Evolutionary conservation across 2,113 vertebrate genomes (phyloP).

Genomic region (Hystrix cristata): DNA sequence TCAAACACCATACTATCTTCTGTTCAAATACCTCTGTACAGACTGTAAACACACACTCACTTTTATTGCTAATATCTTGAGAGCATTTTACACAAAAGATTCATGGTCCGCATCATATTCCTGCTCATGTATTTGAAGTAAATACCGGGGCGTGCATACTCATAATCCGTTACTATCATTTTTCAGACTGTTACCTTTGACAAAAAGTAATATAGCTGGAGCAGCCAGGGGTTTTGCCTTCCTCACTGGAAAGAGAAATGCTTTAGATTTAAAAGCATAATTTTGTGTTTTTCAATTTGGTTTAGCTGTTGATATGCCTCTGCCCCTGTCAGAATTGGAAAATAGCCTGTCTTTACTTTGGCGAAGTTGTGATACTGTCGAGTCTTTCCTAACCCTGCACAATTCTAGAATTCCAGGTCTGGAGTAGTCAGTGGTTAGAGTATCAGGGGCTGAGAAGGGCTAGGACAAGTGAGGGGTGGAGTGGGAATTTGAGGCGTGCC

Average conservation of each 20-base stretch:
- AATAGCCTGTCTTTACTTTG: background rate
- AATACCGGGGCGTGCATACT: background rate
- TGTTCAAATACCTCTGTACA: slow-evolving; percentile 59
- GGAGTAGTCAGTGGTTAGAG: no score
- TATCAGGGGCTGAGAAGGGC: background rate
- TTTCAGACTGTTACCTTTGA: slow-evolving; percentile 34
- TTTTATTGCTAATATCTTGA: slow-evolving; percentile 67
- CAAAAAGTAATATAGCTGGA: background rate
- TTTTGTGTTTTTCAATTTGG: background rate
- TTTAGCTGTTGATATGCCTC: background rate
- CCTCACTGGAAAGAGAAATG: slow-evolving; percentile 25
- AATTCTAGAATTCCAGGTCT: background rate
- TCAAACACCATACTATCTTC: slow-evolving; percentile 32
- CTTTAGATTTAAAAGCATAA: slow-evolving; percentile 6
- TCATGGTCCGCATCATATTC: slow-evolving; percentile 37
- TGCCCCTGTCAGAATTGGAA: background rate
- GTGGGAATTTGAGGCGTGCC: background rate
- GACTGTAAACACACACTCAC: slow-evolving; percentile 54
- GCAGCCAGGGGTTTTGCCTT: background rate
- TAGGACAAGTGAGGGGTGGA: accelerated
- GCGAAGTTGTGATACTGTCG: background rate
- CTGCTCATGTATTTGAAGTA: slow-evolving; percentile 55
- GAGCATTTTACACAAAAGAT: slow-evolving; percentile 66
- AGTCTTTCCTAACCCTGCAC: background rate
- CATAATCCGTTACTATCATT: slow-evolving; percentile 56